phyloP scores from a whole-genome alignment of 1,140 invertebrate genomes.

The Acromyrmex charruanus region DNA sequence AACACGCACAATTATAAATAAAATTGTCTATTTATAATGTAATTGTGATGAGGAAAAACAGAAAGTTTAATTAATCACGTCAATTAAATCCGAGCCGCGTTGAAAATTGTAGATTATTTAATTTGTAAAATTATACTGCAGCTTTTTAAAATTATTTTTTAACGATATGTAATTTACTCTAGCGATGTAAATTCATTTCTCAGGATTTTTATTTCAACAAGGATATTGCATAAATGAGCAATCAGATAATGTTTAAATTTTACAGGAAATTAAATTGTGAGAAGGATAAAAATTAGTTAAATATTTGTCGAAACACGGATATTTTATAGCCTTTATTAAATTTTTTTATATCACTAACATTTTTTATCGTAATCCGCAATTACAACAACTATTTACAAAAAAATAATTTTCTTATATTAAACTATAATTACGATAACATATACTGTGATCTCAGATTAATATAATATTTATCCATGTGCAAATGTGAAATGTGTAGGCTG shows the following conservation, averaged over 20 bases:
- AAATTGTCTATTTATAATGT: neutral
- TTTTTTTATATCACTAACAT: constrained; percentile 14
- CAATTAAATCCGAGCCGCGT: neutral
- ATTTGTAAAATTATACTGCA: constrained; percentile 7
- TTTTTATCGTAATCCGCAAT: constrained; percentile 38
- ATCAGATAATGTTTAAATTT: neutral
- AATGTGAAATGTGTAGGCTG: neutral
- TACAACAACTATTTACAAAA: constrained; percentile 33
- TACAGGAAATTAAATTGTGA: constrained; percentile 7
- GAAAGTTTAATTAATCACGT: neutral
- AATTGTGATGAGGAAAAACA: neutral
- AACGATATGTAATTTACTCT: constrained; percentile 24
- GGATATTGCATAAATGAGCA: neutral
- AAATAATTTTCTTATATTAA: constrained; percentile 30
- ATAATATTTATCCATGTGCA: constrained; percentile 54
- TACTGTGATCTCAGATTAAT: constrained; percentile 33
- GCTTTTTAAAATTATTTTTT: neutral
- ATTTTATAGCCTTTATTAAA: constrained; percentile 31
- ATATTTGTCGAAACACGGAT: constrained; percentile 13
- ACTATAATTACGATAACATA: constrained; percentile 14
- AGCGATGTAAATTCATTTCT: neutral
- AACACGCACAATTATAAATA: constrained; percentile 23
- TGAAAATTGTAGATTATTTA: constrained; percentile 9
- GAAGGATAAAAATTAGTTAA: constrained; percentile 35
- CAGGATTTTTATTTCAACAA: neutral